Base-by-base conservation (phyloP, 2,797 vertebrate genomes). In the Catostomus latipinnis region DNA sequence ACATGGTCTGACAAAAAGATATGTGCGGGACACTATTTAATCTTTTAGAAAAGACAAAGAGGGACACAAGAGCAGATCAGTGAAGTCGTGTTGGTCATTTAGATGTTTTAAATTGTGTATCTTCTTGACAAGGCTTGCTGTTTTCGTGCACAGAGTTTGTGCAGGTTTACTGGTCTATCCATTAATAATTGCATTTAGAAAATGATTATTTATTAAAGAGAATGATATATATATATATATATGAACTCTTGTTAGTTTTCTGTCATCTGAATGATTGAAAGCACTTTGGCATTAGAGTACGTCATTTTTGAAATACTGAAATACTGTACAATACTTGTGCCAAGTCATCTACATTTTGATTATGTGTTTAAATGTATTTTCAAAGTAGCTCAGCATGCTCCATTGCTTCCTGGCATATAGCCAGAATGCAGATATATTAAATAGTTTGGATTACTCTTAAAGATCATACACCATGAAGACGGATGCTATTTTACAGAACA, bases 1-100 rank as follows among this genome's bases (percentile, higher is more conserved):
- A 76, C 74, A 68, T 49, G 74, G n/a, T 68, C 63, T 76, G 71
- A 73, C 76, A 78, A 68, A 72, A 61, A 62, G 68, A 81, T 76
- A 52, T 56, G 49, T 43, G 34, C 14, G 53, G 49, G 45, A 54
- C 49, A 54, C 7, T 13, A 54, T 78, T 78, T 69, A 62, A 63
- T 78, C 63, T 82, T 56, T 62, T 16, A 68, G 57, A 54, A 73
- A 58, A 68, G 81, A 76, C 74, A 66, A 52, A 65, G 61, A 76
- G 53, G 11, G 22, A 48, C 58, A 66, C 16, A 13, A 34, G 10
- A 58, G 18, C 52, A 54, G 67, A 67, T 49, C 52, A 22, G 8
- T 57, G 43, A 54, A 6, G 8, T 43, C 76, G 61, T 22, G 58
- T 61, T 54, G 58, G 58, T 78, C 76, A 78, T 53, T 63, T 63